Percentiles rank a stretch among this genome's conserved stretches.
phyloP scores from a whole-genome alignment of 2,113 vertebrate species.

The Pelodiscus sinensis region DNA sequence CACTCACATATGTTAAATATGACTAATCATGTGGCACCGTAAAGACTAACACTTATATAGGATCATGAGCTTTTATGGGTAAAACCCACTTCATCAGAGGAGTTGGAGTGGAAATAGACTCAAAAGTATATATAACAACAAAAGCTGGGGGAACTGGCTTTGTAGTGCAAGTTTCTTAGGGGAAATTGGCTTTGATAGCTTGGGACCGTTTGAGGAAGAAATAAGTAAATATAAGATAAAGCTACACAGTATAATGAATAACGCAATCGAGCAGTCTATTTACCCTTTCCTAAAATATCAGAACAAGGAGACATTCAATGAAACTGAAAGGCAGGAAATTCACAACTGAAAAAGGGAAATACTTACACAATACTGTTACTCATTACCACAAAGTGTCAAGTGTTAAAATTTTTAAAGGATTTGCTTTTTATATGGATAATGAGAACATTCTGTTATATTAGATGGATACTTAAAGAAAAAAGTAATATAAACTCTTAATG shows the following conservation, averaged over 20 bases:
- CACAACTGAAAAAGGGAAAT: background rate
- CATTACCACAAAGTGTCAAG: background rate
- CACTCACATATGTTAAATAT: background rate
- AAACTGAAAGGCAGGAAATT: background rate
- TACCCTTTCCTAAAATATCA: background rate
- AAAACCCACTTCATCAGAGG: too few species aligned
- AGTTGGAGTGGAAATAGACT: too few species aligned
- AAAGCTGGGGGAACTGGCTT: too few species aligned
- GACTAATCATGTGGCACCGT: too few species aligned
- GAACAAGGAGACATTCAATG: too few species aligned
- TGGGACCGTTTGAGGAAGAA: background rate
- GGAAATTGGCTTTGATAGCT: background rate
- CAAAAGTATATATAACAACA: too few species aligned
- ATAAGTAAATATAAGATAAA: too few species aligned
- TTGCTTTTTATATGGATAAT: background rate
- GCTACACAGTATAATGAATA: too few species aligned
- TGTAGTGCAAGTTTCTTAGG: too few species aligned
- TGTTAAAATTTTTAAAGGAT: background rate
- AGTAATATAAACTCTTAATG: background rate
- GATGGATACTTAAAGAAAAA: background rate
- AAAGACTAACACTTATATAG: too few species aligned
- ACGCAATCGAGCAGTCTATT: background rate
- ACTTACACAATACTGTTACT: background rate
- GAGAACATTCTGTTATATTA: background rate
- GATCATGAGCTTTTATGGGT: too few species aligned